Percentiles rank a stretch among this genome's conserved stretches.
phyloP scores from a whole-genome alignment of 2,888 invertebrate genomes.

The Hypolimnas misippus region DNA sequence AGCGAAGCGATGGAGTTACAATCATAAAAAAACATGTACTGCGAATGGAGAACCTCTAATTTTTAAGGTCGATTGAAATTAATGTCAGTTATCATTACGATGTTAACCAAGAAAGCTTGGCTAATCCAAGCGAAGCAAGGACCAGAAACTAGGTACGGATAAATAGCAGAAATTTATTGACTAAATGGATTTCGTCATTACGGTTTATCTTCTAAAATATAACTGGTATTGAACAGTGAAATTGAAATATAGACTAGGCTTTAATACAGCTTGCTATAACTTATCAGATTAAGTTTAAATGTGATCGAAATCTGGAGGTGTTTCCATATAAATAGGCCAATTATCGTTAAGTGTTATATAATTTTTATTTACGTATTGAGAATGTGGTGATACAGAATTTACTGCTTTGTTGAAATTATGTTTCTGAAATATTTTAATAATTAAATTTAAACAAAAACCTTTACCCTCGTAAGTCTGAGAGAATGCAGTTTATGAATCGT shows the following conservation, averaged over 20 bases:
- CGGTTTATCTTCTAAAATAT: conserved; percentile 24
- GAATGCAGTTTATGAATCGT: too few relatives aligned
- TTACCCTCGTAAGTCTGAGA: too few relatives aligned
- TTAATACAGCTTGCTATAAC: conserved; percentile 23
- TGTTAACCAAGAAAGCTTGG: background rate
- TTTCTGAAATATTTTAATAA: too few relatives aligned
- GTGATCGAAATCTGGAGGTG: conserved; percentile 28
- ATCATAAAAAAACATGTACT: too few relatives aligned
- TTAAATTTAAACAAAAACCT: too few relatives aligned
- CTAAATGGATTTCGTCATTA: conserved; percentile 25
- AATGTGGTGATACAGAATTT: too few relatives aligned
- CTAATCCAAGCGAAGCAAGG: conserved; percentile 5
- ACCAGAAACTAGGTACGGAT: conserved; percentile 5
- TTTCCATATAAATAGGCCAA: conserved; percentile 33
- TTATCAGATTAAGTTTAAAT: conserved; percentile 37
- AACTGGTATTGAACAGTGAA: conserved; percentile 16
- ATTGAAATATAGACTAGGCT: conserved; percentile 29
- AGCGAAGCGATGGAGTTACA: too few relatives aligned
- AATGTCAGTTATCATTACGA: background rate
- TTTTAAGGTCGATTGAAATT: too few relatives aligned
- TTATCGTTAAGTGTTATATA: conserved; percentile 26
- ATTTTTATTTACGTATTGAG: conserved; percentile 2
- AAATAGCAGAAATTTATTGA: conserved; percentile 19
- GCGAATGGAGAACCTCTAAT: too few relatives aligned
- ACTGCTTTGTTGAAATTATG: too few relatives aligned